Percentiles rank a stretch among this genome's conserved stretches.
Conservation (phyloP, 1,140 invertebrate genomes). For the Euwallacea fornicatus region DNA sequence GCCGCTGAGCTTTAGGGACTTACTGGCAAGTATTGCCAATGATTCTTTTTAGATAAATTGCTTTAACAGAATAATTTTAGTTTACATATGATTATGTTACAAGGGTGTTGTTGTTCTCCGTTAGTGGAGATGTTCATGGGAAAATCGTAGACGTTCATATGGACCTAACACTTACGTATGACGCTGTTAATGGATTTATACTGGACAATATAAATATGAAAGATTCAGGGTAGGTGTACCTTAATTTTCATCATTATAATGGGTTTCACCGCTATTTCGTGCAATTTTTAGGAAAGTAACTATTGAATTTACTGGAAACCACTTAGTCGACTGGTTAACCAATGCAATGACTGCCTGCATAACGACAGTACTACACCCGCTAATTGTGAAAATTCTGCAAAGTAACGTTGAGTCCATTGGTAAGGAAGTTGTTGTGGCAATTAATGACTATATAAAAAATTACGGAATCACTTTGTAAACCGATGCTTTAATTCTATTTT, state of each 20-base stretch:
- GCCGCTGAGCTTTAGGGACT: conserved; percentile 24
- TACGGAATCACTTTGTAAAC: too few relatives aligned
- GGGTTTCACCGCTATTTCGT: too few relatives aligned
- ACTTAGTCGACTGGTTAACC: conserved; percentile 55
- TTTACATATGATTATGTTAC: conserved; percentile 34
- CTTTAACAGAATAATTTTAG: conserved; percentile 9
- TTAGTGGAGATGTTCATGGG: conserved; percentile 28
- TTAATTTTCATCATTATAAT: background rate
- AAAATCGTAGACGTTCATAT: conserved; percentile 38
- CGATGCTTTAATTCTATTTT: too few relatives aligned
- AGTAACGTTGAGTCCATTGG: too few relatives aligned
- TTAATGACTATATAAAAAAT: too few relatives aligned
- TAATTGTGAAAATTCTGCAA: too few relatives aligned
- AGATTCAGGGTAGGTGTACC: conserved; percentile 35
- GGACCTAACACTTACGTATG: conserved; percentile 30
- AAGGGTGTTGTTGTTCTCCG: conserved; percentile 18
- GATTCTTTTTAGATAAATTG: background rate
- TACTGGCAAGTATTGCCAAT: conserved; percentile 17
- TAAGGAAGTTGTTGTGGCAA: too few relatives aligned
- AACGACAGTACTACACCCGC: too few relatives aligned
- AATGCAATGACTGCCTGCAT: conserved; percentile 50
- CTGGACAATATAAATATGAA: conserved; percentile 33
- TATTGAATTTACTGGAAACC: conserved; percentile 55
- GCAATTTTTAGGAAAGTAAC: conserved; percentile 43
- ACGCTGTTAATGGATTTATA: conserved; percentile 32